Conservation (phyloP, 2,797 vertebrate genomes). For the Darevskia mixta region DNA sequence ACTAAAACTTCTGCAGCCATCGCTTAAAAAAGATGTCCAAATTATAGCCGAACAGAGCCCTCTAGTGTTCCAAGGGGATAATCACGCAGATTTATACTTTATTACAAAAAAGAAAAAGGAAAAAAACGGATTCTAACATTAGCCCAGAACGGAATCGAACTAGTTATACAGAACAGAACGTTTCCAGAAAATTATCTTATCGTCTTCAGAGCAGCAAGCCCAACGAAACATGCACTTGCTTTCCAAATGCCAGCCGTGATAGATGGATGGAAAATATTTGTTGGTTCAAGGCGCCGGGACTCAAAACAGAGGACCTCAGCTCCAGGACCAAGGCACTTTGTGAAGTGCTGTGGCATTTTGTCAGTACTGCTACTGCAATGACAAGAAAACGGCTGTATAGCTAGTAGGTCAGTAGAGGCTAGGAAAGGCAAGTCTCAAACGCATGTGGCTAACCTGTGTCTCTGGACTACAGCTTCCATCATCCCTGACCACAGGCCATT, state of each 20-base stretch:
- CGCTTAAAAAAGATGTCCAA: not conserved
- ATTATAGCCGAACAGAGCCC: constrained; percentile 14
- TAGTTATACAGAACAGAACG: not conserved
- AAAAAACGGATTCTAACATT: not conserved
- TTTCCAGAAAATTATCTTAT: not conserved
- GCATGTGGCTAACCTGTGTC: too few species aligned
- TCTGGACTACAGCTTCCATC: too few species aligned
- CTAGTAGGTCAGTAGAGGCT: not conserved
- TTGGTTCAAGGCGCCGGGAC: not conserved
- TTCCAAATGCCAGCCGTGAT: not conserved
- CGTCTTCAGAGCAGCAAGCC: not conserved
- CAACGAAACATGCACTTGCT: not conserved
- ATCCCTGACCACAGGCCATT: too few species aligned
- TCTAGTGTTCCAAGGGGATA: constrained; percentile 32
- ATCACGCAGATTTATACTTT: not conserved
- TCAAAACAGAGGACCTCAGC: not conserved
- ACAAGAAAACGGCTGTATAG: not conserved
- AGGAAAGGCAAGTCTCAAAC: too few species aligned
- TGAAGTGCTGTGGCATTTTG: not conserved
- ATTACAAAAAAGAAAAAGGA: not conserved
- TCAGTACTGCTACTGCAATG: not conserved
- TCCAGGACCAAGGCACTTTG: not conserved
- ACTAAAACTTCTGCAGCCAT: not conserved
- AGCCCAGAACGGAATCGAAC: not conserved
- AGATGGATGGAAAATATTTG: not conserved